phyloP scores from a whole-genome alignment of 2,888 invertebrate species.

The Leucophenga maculata region DNA sequence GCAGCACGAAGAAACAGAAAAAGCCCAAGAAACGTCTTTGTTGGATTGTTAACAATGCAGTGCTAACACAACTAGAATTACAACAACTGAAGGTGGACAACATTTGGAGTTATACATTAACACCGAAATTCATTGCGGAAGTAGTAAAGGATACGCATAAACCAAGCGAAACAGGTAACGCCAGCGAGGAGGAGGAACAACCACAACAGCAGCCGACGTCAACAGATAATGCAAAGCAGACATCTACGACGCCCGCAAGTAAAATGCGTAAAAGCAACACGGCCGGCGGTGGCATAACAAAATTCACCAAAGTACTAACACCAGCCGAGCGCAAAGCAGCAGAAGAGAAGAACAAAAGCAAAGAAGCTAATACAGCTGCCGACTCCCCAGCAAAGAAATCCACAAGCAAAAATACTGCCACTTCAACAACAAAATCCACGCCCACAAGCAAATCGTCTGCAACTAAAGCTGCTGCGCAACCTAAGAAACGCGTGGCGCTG shows the following conservation, averaged over 20 bases:
- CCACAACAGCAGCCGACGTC: conserved; percentile 17
- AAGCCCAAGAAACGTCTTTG: conserved; percentile 74
- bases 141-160: neutral
- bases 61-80: conserved; percentile 74
- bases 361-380: neutral
- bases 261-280: conserved; percentile 1
- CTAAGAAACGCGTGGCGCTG: conserved; percentile 69
- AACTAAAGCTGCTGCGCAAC: conserved; percentile 3
- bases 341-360: conserved; percentile 1
- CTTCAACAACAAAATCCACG: neutral
- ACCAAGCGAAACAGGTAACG: neutral
- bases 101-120: conserved; percentile 74
- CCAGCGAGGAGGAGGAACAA: conserved; percentile 9
- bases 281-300: conserved; percentile 52
- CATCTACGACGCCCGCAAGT: neutral
- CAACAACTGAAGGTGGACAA: conserved; percentile 74
- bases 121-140: conserved; percentile 50
- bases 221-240: conserved; percentile 31
- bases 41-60: conserved; percentile 78
- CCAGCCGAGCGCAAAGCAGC: conserved; percentile 58
- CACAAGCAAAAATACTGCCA: conserved; percentile 20
- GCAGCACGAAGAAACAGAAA: conserved; percentile 48
- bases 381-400: neutral
- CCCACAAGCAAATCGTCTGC: neutral
- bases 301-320: conserved; percentile 66